Base-by-base conservation (phyloP, 2,888 invertebrate species). In the Thymelicus acteon region DNA sequence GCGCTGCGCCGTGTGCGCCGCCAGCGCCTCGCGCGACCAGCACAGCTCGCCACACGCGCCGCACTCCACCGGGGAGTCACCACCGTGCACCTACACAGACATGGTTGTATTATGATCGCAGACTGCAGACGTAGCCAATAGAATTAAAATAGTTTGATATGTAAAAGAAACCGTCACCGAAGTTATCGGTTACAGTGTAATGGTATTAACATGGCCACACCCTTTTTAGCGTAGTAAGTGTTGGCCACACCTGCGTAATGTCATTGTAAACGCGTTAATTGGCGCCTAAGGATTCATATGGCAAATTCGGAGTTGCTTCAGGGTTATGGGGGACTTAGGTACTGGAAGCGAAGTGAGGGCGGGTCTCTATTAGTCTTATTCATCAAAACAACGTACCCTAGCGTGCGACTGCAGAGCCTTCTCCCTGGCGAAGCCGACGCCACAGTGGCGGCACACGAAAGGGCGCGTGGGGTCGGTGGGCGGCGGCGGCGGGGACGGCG, bases 1-100 rank as follows among this genome's bases (percentile, higher is more conserved):
- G 0, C 88, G 82, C 72, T 80, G 74, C 48, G 85, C 82, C 66
- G 85, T 74, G 84, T 94, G 94, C 64, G 86, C 19, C 40, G 86
- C 84, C 60, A 94, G 85, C 77, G 91, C 89, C 77, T 93, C 93
- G 64, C 93, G 91, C 78, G 93, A 94, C 97, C 97, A 97, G 85
- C 97, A 97, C 95, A 97, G 95, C 85, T 97, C 97, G 72, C 96
- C 96, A 82, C 97, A 97, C 74, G 95, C 95, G 54, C 95, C 95
- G 83, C 97, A 97, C 81, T 97, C 97, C 77, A 96, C 95, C 0
- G 97, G 97, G 15, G 97, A 96, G 80, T 97, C 97, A 15, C 96
- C 96, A 13, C 96, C 97, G 87, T 97, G 97, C 48, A 97, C 94
- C 89, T 97, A 88, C 2, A 4, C 31, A 48, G 0, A 60, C 37